phyloP scores from a whole-genome alignment of 2,797 vertebrate species.

The Limosa lapponica region DNA sequence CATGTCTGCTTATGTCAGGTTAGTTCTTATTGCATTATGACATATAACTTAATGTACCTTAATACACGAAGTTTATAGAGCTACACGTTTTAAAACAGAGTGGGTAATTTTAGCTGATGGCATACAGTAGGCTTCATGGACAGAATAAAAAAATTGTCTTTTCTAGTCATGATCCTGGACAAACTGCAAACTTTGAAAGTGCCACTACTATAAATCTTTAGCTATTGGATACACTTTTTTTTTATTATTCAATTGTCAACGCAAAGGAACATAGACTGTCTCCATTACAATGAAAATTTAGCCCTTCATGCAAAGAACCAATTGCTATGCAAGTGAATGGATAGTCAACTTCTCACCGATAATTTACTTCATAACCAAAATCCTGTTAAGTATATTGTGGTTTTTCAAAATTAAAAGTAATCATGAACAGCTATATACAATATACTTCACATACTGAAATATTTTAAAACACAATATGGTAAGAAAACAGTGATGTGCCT shows the following conservation, averaged over 20 bases:
- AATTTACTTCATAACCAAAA: background rate
- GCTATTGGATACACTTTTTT: background rate
- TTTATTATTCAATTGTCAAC: background rate
- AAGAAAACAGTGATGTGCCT: background rate
- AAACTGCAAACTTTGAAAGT: background rate
- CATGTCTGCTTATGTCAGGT: background rate
- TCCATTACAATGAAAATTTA: background rate
- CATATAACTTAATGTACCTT: background rate
- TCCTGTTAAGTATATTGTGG: background rate
- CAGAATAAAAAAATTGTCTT: background rate
- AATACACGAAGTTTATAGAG: background rate
- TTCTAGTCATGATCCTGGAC: background rate
- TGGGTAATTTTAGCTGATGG: conserved; percentile 14
- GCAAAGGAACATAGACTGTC: background rate
- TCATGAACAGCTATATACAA: background rate
- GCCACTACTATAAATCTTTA: background rate
- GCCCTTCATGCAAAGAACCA: background rate
- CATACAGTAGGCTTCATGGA: background rate
- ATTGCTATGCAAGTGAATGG: background rate
- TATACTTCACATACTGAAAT: background rate
- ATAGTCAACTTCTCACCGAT: background rate
- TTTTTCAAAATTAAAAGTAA: conserved; percentile 20
- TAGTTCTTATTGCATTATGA: conserved; percentile 10
- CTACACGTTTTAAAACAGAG: background rate
- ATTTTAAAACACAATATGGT: background rate